These are phyloP conservation scores for Rhodophaea formosa DNA, from an alignment of 2,888 invertebrate species.

Conservation along the genomic window DNA sequence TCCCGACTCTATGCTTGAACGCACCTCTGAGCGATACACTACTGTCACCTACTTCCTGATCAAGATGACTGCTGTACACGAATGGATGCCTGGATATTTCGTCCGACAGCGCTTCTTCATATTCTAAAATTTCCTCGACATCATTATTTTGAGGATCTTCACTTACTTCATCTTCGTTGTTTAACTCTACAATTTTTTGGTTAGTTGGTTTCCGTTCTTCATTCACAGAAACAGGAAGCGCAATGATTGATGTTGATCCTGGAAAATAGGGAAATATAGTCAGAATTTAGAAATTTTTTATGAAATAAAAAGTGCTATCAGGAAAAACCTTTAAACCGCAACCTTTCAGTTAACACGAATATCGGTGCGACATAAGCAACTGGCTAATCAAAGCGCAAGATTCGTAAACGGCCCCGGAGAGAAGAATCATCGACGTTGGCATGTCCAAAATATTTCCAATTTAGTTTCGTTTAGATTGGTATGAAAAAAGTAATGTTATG, in stretches of 20 bases:
- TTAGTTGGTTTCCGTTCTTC: not conserved
- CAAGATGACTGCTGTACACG: conserved; percentile 18
- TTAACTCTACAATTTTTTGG: conserved; percentile 15
- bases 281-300: not conserved
- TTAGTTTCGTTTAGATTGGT: too few relatives aligned
- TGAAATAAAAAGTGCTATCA: too few relatives aligned
- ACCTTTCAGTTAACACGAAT: too few relatives aligned
- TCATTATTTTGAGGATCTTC: not conserved
- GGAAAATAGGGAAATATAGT: not conserved
- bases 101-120: not conserved
- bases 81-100: not conserved
- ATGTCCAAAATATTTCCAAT: too few relatives aligned
- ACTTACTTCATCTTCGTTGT: not conserved
- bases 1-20: conserved; percentile 22
- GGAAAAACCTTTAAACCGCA: too few relatives aligned
- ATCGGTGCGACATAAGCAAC: too few relatives aligned
- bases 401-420: too few relatives aligned
- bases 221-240: not conserved
- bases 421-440: too few relatives aligned
- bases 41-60: conserved; percentile 31
- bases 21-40: conserved; percentile 31
- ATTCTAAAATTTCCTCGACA: not conserved
- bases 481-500: too few relatives aligned
- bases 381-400: too few relatives aligned
- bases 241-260: not conserved